A percentile compares a stretch with the other conserved stretches of the same genome.
These are phyloP conservation scores for Tuberolachnus salignus DNA, from an alignment of 2,888 invertebrate genomes.

Conservation along the genomic window DNA sequence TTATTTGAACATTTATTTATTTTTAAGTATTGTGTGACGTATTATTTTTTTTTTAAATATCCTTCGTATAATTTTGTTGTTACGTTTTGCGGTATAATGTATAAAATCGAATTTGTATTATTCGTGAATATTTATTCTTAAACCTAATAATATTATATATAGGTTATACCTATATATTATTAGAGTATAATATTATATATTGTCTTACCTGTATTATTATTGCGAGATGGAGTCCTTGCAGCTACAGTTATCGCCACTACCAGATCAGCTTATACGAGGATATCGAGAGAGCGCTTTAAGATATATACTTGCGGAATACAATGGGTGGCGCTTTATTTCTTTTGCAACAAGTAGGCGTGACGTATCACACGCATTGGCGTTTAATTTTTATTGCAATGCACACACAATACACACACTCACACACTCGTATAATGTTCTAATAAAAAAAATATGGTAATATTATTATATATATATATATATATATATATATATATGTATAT, in stretches of 20 bases:
- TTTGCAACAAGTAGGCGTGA: slow-evolving; percentile 55
- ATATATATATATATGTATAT: no score
- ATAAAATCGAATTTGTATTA: no score
- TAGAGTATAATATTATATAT: no score
- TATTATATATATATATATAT: not conserved
- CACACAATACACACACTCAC: not conserved
- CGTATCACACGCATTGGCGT: slow-evolving; percentile 36
- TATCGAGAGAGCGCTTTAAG: slow-evolving; percentile 49
- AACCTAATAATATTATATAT: no score
- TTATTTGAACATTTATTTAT: no score
- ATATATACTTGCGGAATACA: slow-evolving; percentile 42
- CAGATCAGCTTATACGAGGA: slow-evolving; percentile 38
- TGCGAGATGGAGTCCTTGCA: slow-evolving; percentile 33
- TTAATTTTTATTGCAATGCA: slow-evolving; percentile 47
- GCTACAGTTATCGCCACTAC: slow-evolving; percentile 50
- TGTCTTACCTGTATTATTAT: slow-evolving; percentile 48
- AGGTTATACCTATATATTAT: no score
- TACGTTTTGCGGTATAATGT: no score
- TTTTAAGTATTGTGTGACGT: no score
- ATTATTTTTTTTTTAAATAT: no score
- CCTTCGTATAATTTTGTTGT: no score
- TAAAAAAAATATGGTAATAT: slow-evolving; percentile 37
- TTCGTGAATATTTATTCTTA: no score
- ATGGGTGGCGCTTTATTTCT: slow-evolving; percentile 51
- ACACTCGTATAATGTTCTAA: no score